Evolutionary conservation across 2,888 invertebrate genomes (phyloP).

Genomic region (Troglohyphantes excavatus): DNA sequence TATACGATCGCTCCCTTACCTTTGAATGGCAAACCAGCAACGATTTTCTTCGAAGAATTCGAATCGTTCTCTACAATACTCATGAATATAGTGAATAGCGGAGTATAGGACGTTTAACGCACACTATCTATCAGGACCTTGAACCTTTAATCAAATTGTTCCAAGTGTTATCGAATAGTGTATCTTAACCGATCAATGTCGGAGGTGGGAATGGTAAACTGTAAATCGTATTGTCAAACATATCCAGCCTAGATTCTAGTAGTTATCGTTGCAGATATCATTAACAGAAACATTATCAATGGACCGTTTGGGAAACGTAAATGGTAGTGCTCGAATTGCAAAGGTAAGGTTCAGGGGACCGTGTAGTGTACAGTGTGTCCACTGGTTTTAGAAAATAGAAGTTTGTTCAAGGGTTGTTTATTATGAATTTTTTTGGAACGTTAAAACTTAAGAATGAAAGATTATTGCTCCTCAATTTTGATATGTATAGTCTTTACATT

Average conservation of each 20-base stretch:
- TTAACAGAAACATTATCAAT: not conserved
- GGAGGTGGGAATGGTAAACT: not conserved
- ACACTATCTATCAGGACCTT: conserved; percentile 53
- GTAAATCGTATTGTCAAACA: not conserved
- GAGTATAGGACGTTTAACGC: not conserved
- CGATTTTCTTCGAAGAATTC: not conserved
- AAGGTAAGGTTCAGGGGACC: too few relatives aligned
- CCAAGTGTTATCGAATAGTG: conserved; percentile 49
- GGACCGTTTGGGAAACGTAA: not conserved
- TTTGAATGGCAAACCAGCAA: too few relatives aligned
- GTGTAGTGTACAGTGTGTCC: too few relatives aligned
- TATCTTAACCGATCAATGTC: not conserved
- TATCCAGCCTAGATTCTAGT: not conserved
- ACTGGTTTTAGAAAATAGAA: too few relatives aligned
- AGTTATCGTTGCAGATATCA: not conserved
- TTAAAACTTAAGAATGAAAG: too few relatives aligned
- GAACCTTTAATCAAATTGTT: conserved; percentile 72
- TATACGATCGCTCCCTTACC: too few relatives aligned
- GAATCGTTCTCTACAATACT: not conserved
- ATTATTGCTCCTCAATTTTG: too few relatives aligned
- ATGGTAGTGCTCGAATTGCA: too few relatives aligned
- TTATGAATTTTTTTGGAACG: too few relatives aligned
- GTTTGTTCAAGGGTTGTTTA: too few relatives aligned
- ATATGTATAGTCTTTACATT: too few relatives aligned
- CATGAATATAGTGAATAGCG: not conserved